Percentiles rank a stretch among this genome's conserved stretches.
Evolutionary conservation across 1,140 invertebrate genomes (phyloP).

Genomic region (Dreissena rostriformis): DNA sequence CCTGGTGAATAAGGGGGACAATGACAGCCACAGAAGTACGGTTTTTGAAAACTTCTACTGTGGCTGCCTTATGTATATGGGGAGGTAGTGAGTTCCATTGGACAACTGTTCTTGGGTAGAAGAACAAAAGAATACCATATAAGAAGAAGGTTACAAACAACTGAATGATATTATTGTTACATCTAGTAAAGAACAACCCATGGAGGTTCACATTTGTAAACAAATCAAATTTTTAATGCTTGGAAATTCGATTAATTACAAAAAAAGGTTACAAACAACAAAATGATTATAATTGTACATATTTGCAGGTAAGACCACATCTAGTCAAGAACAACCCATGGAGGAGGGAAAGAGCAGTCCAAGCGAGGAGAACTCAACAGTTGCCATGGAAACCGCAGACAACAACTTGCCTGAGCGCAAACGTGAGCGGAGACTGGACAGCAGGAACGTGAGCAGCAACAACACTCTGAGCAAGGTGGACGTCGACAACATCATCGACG

Average conservation of each 20-base stretch:
- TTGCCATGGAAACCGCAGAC: conserved; percentile 11
- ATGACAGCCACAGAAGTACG: too few relatives aligned
- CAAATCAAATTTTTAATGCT: too few relatives aligned
- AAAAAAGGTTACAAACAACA: too few relatives aligned
- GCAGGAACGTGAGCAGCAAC: conserved; percentile 4
- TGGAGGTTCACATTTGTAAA: conserved; percentile 11
- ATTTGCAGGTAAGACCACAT: conserved; percentile 29
- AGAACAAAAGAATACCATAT: too few relatives aligned
- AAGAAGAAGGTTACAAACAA: too few relatives aligned
- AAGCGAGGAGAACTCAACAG: not conserved
- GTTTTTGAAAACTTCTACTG: too few relatives aligned
- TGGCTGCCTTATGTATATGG: too few relatives aligned
- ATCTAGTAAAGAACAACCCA: conserved; percentile 37
- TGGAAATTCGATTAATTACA: too few relatives aligned
- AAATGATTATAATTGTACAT: not conserved
- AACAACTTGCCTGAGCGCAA: not conserved
- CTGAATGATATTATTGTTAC: too few relatives aligned
- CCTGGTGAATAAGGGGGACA: too few relatives aligned
- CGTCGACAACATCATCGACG: conserved; percentile 68
- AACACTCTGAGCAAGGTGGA: conserved; percentile 58
- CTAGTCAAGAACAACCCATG: conserved; percentile 46
- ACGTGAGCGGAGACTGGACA: conserved; percentile 37
- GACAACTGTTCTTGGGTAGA: too few relatives aligned
- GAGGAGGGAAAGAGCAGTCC: conserved; percentile 30
- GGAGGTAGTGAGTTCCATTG: too few relatives aligned